These are phyloP conservation scores for Morpho achilles DNA, from an alignment of 2,888 invertebrate species.

Conservation along the genomic window DNA sequence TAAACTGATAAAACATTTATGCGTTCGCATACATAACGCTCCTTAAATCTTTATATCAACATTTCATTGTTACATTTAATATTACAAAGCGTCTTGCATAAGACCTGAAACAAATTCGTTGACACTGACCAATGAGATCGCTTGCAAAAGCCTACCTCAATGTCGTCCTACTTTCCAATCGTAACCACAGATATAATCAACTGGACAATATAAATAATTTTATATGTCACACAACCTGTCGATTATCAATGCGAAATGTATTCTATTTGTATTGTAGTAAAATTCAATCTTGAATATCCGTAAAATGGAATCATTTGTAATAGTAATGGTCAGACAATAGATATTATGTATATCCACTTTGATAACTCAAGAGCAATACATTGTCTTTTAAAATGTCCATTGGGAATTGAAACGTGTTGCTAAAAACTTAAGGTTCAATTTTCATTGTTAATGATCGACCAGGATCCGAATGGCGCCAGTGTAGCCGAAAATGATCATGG, in stretches of 20 bases:
- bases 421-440: constrained; percentile 9
- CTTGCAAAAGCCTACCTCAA: constrained; percentile 72
- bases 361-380: constrained; percentile 7
- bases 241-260: constrained; percentile 21
- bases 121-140: constrained; percentile 67
- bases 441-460: constrained; percentile 4
- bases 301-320: constrained; percentile 25
- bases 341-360: constrained; percentile 19
- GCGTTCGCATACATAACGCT: constrained; percentile 3
- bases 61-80: constrained; percentile 21
- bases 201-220: constrained; percentile 58
- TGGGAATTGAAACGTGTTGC: constrained; percentile 29
- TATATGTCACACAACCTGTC: constrained; percentile 47
- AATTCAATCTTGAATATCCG: constrained; percentile 37
- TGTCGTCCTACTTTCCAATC: constrained; percentile 74
- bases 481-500: constrained; percentile 26
- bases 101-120: constrained; percentile 65
- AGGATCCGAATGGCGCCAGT: constrained; percentile 24
- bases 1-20: constrained; percentile 1
- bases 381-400: constrained; percentile 28
- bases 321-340: constrained; percentile 42
- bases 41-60: constrained; percentile 14
- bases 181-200: constrained; percentile 57
- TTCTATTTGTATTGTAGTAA: constrained; percentile 32
- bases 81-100: constrained; percentile 26